A percentile compares a stretch with the other conserved stretches of the same genome.
Conservation (phyloP, 2,113 vertebrate species). For the Spizaetus ornatus region DNA sequence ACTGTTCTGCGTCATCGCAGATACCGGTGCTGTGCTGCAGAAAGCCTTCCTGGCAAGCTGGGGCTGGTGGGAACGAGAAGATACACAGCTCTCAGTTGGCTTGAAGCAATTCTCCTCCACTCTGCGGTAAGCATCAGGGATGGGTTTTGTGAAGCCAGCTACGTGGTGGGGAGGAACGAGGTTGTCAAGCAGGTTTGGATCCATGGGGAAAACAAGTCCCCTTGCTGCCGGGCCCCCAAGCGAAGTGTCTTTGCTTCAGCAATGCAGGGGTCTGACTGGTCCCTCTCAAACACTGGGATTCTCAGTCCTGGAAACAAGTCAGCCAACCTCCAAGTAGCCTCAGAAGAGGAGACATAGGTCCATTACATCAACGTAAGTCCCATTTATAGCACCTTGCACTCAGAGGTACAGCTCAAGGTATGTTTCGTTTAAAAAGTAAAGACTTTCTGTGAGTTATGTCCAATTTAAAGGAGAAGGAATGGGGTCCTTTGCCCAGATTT, state of each 20-base stretch:
- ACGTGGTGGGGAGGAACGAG: neutral
- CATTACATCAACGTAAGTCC: neutral
- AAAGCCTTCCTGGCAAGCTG: neutral
- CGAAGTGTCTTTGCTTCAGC: neutral
- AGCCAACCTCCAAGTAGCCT: neutral
- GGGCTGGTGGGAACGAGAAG: neutral
- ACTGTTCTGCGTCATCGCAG: neutral
- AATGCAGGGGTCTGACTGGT: neutral
- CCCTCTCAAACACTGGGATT: neutral
- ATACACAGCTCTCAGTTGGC: neutral
- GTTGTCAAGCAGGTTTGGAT: neutral
- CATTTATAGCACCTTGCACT: neutral
- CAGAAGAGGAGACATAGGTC: neutral
- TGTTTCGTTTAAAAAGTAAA: neutral
- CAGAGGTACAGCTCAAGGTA: neutral
- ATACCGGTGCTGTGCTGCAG: rapidly evolving
- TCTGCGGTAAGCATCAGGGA: neutral
- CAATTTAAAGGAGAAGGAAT: neutral
- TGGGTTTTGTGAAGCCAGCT: neutral
- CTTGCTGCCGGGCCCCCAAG: neutral
- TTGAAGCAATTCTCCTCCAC: neutral
- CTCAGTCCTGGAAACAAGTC: neutral
- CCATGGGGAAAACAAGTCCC: neutral
- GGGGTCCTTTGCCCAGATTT: neutral
- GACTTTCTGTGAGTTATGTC: neutral